Conservation (phyloP, 2,113 vertebrate species). For the Nettapus auritus region DNA sequence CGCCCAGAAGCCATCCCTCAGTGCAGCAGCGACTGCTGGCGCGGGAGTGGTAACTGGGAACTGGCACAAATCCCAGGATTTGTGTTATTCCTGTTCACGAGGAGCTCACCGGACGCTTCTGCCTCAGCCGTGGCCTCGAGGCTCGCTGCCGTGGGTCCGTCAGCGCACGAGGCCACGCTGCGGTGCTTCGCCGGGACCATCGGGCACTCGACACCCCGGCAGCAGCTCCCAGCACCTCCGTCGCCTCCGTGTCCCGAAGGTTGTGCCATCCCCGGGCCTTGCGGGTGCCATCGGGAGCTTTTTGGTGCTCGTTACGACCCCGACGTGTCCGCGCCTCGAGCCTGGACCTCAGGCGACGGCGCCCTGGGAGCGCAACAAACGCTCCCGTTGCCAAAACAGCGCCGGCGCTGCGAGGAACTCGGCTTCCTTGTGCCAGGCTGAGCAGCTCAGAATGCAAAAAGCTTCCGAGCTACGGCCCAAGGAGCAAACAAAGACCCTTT, state of each 20-base stretch:
- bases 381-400: background rate
- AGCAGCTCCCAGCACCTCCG: background rate
- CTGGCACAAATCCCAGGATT: background rate
- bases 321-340: accelerated
- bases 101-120: background rate
- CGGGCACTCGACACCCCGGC: background rate
- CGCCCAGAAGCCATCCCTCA: background rate
- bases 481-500: background rate
- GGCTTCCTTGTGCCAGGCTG: background rate
- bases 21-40: background rate
- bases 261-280: background rate
- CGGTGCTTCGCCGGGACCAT: background rate
- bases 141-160: background rate
- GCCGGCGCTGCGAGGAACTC: background rate
- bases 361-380: too few relatives aligned
- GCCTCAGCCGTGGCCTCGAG: background rate
- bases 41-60: too few relatives aligned
- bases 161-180: background rate
- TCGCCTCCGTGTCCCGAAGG: background rate
- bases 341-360: background rate
- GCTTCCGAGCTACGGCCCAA: background rate
- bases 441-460: background rate
- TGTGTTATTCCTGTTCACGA: background rate
- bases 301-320: background rate
- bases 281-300: background rate